A percentile compares a stretch with the other conserved stretches of the same genome.
Evolutionary conservation across 2,113 vertebrate genomes (phyloP).

Genomic region (Pelvicachromis taeniatus): DNA sequence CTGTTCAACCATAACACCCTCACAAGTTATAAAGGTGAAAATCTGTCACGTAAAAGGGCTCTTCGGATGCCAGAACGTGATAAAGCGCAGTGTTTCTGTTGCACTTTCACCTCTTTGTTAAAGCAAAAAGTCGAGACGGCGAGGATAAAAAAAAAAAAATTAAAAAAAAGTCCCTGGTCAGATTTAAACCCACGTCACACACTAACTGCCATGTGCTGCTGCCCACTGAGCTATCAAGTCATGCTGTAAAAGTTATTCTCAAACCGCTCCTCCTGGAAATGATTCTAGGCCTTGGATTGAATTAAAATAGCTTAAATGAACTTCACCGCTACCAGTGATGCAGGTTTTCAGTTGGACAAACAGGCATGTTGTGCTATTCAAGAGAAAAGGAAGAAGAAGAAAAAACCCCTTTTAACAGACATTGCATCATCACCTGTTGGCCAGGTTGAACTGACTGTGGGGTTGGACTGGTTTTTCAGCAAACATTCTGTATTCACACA

Average conservation of each 20-base stretch:
- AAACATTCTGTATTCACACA: conserved; percentile 4
- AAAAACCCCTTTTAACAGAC: conserved; percentile 67
- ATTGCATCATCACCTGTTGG: conserved; percentile 39
- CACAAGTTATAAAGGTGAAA: background rate
- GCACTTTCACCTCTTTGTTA: background rate
- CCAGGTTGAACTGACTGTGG: conserved; percentile 10
- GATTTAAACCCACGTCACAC: background rate
- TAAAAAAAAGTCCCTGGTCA: conserved; percentile 6
- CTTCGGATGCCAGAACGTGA: background rate
- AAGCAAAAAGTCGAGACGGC: background rate
- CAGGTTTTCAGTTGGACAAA: background rate
- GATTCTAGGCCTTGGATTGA: background rate
- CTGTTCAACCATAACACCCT: background rate
- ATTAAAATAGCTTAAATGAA: background rate
- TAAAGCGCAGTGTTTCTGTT: background rate
- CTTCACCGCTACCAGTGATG: background rate
- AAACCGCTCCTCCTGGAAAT: conserved; percentile 16
- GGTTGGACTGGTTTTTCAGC: conserved; percentile 51
- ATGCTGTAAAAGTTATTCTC: conserved; percentile 26
- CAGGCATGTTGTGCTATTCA: conserved; percentile 6
- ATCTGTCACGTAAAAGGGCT: background rate
- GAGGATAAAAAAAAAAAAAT: too few relatives aligned
- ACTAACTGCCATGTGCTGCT: background rate
- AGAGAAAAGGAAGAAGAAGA: conserved; percentile 35
- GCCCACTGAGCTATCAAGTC: conserved; percentile 21